phyloP scores from a whole-genome alignment of 37 sponge, comb jelly and placozoan genomes.

The Agelas oroides region DNA sequence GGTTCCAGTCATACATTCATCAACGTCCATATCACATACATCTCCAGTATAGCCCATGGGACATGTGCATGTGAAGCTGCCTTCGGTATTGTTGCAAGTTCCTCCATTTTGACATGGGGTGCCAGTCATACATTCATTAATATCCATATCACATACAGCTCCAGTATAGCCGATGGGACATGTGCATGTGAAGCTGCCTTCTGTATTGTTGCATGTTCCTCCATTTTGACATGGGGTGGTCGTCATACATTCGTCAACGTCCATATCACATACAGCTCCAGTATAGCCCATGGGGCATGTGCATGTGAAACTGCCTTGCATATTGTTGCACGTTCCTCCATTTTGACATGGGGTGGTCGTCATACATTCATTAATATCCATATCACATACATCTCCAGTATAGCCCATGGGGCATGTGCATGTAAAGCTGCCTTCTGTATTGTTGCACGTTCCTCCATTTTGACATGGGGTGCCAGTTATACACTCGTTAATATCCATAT shows the following conservation, averaged over 20 bases:
- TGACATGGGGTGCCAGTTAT: slow-evolving; percentile 1
- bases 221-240: slow-evolving; percentile 40
- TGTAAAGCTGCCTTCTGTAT: slow-evolving; percentile 21
- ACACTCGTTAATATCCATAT: slow-evolving; percentile 62
- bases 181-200: slow-evolving; percentile 25
- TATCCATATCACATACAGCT: slow-evolving; percentile 8
- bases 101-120: slow-evolving; percentile 44
- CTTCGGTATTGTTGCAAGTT: slow-evolving; percentile 25
- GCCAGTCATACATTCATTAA: slow-evolving; percentile 5
- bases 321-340: slow-evolving; percentile 34
- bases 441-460: slow-evolving; percentile 41
- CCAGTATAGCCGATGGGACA: slow-evolving; percentile 14
- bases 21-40: slow-evolving; percentile 1
- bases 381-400: slow-evolving; percentile 17
- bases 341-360: not conserved
- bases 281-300: slow-evolving; percentile 45
- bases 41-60: slow-evolving; percentile 25
- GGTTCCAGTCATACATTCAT: slow-evolving; percentile 5
- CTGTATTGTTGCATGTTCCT: not conserved
- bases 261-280: slow-evolving; percentile 43
- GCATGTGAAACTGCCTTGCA: slow-evolving; percentile 20
- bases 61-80: slow-evolving; percentile 42
- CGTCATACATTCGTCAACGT: slow-evolving; percentile 62
- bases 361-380: slow-evolving; percentile 36
- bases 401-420: slow-evolving; percentile 35